phyloP scores from a whole-genome alignment of 2,113 vertebrate species.

The Heterocephalus glaber region DNA sequence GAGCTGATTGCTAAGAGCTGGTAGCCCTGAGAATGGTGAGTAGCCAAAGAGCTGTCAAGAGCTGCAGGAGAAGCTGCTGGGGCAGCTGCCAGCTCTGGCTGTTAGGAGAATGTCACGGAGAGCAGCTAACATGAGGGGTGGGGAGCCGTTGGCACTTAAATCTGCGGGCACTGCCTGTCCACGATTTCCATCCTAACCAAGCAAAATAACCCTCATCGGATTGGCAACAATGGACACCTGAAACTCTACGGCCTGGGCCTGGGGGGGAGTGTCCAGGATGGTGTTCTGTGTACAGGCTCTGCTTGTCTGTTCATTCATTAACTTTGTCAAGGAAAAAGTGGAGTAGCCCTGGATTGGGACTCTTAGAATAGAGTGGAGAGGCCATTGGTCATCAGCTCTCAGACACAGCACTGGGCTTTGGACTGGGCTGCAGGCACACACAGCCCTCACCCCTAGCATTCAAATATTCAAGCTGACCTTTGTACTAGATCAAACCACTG shows the following conservation, averaged over 20 bases:
- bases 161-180: neutral
- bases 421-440: neutral
- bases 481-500: neutral
- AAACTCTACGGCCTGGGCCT: neutral
- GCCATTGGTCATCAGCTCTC: neutral
- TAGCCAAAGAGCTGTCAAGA: neutral
- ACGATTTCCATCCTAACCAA: neutral
- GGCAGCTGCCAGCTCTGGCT: neutral
- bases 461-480: neutral
- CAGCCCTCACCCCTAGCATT: too few species aligned
- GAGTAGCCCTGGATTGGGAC: neutral
- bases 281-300: neutral
- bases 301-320: neutral
- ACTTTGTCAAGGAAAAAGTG: neutral
- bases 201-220: neutral
- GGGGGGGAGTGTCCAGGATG: fast-evolving
- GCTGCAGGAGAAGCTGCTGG: neutral
- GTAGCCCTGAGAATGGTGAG: neutral
- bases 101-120: neutral
- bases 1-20: neutral
- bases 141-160: neutral
- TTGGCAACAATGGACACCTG: neutral
- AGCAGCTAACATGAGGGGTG: neutral
- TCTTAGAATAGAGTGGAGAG: neutral
- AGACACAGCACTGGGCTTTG: neutral